These are phyloP conservation scores for Equus przewalskii DNA, from an alignment of 2,113 vertebrate genomes.

Conservation along the genomic window DNA sequence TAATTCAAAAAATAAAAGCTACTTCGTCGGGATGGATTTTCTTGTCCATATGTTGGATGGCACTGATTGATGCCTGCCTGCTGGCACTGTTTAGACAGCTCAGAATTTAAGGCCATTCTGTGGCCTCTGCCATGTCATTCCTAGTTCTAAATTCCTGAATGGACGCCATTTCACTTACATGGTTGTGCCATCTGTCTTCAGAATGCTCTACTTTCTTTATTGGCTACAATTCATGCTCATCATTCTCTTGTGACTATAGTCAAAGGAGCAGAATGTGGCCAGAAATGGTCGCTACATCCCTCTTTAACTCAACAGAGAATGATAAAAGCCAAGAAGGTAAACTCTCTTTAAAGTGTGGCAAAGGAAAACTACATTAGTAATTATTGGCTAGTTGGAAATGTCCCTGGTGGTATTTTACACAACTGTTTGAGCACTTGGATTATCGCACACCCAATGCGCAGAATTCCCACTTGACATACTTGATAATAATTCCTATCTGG, in stretches of 20 bases:
- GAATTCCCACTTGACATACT: constrained; percentile 35
- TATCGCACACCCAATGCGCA: neutral
- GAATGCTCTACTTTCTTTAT: neutral
- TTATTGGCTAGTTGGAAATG: neutral
- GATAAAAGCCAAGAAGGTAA: neutral
- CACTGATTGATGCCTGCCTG: constrained; percentile 76
- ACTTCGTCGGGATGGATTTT: constrained; percentile 70
- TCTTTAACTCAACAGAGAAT: neutral
- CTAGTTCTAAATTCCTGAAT: neutral
- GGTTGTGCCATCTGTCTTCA: neutral
- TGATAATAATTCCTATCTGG: constrained; percentile 61
- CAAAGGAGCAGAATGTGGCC: neutral
- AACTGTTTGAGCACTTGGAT: neutral
- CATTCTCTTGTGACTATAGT: neutral
- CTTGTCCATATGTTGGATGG: constrained; percentile 75
- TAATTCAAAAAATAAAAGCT: constrained; percentile 73
- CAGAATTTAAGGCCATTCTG: constrained; percentile 80
- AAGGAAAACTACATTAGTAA: neutral
- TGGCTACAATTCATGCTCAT: neutral
- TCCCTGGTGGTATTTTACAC: constrained; percentile 24
- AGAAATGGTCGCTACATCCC: neutral
- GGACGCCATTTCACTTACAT: constrained; percentile 50
- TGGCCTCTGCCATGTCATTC: constrained; percentile 48
- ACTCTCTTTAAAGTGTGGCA: neutral
- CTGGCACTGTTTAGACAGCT: constrained; percentile 79